A percentile compares a stretch with the other conserved stretches of the same genome.
phyloP scores from a whole-genome alignment of 2,113 vertebrate species.

The Perca fluviatilis region DNA sequence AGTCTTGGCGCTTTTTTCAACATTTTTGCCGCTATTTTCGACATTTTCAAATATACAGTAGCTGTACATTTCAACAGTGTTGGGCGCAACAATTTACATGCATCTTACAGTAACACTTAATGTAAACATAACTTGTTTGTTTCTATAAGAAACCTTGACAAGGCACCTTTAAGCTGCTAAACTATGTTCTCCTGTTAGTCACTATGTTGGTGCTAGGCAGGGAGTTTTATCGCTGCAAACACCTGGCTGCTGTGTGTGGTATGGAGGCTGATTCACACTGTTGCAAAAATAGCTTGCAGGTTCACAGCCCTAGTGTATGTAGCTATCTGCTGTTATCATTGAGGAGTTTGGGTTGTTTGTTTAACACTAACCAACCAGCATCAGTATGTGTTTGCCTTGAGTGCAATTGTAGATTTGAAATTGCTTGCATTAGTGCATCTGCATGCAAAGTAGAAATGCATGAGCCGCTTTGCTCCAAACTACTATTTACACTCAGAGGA shows the following conservation, averaged over 20 bases:
- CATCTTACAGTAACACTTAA: neutral
- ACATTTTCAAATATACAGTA: too few relatives aligned
- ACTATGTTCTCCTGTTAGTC: neutral
- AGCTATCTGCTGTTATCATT: neutral
- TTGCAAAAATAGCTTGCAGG: constrained; percentile 1
- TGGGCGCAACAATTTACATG: too few relatives aligned
- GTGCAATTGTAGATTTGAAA: constrained; percentile 26
- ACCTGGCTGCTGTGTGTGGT: neutral
- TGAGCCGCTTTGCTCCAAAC: constrained; percentile 25
- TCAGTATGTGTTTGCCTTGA: constrained; percentile 24
- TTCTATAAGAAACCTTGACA: neutral
- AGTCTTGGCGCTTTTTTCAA: too few relatives aligned
- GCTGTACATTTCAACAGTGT: too few relatives aligned
- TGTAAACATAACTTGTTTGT: neutral
- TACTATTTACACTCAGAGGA: constrained; percentile 38
- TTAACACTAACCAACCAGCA: constrained; percentile 6
- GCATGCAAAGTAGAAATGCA: constrained; percentile 58
- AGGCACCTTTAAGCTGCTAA: neutral
- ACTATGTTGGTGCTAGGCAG: neutral
- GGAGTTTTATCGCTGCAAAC: neutral
- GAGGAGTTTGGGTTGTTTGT: constrained; percentile 17
- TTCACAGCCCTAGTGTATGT: neutral
- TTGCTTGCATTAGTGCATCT: constrained; percentile 42
- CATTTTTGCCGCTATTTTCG: too few relatives aligned
- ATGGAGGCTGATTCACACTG: neutral